Base-by-base conservation (phyloP, 2,888 invertebrate species). In the Pomacea canaliculata region DNA sequence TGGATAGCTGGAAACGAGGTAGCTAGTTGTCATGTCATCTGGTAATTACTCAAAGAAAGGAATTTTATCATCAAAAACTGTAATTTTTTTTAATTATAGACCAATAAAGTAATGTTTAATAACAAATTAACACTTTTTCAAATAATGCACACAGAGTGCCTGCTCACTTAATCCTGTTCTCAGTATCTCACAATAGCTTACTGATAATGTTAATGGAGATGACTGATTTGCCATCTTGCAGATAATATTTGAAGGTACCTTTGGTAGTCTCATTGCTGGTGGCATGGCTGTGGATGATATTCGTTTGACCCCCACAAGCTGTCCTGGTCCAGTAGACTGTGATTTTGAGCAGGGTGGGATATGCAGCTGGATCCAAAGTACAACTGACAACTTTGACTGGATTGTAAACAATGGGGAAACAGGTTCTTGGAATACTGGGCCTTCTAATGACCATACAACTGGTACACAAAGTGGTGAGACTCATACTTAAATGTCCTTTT, bases 361-460 rank as follows among this genome's bases (percentile, higher is more conserved):
- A 19, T 89, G 89, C 80, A 83, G 85, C 62, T 89, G 86, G 83
- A 83, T 83, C 70, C 86, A 88, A 71, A 83, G 79, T 66, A 73
- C 76, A 7, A 80, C 80, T 77, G 92, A 84, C 77, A 76, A 85
- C 23, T 86, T 87, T 83, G 87, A 88, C 76, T 89, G 89, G 89
- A 81, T 82, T 27, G 76, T 86, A 70, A 76, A 82, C 60, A 66
- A 76, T 63, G 87, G 87, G 12, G 92, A 71, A n/a, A 88, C 86
- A 12, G 80, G 82, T 0, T 80, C 84, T 10, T 9, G n/a, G 8
- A 76, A 77, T 13, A 85, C 86, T 23, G 86, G 87, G n/a, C 88
- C 88, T 19, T 67, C 74, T 10, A 71, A 73, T 66, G 88, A 89
- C 70, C 88, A 88, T 79, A 86, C 88, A 0, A 82, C 84, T 59